phyloP scores from a whole-genome alignment of 1,140 invertebrate genomes.

The Drosophila tropicalis region DNA sequence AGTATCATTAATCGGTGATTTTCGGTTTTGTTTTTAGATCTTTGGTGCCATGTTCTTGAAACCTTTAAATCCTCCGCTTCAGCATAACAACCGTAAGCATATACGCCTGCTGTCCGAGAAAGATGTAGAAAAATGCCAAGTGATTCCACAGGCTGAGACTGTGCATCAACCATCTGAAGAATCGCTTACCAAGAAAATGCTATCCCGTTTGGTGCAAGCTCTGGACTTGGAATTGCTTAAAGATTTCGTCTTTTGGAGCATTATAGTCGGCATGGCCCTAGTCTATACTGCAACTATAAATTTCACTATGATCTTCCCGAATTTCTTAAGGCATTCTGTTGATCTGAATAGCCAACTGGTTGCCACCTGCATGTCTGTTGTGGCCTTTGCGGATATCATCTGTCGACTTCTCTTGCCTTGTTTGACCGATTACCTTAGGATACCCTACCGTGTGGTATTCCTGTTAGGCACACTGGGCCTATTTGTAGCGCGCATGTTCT shows the following conservation, averaged over 20 bases:
- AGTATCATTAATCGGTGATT: neutral
- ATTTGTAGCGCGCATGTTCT: conserved; percentile 54
- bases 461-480: conserved; percentile 83
- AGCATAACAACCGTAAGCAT: conserved; percentile 73
- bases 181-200: conserved; percentile 46
- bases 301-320: conserved; percentile 88
- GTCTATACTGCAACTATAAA: conserved; percentile 88
- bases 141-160: conserved; percentile 29
- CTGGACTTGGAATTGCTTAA: conserved; percentile 86
- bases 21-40: conserved; percentile 57
- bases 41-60: conserved; percentile 74
- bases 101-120: conserved; percentile 53
- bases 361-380: conserved; percentile 87
- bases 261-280: conserved; percentile 86
- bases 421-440: conserved; percentile 86
- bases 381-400: conserved; percentile 87
- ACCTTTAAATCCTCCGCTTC: conserved; percentile 47
- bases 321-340: conserved; percentile 86
- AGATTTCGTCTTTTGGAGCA: conserved; percentile 86
- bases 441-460: conserved; percentile 85
- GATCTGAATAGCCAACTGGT: conserved; percentile 85
- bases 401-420: conserved; percentile 87
- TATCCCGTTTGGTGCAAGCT: conserved; percentile 63
- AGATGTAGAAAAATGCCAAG: conserved; percentile 46
- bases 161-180: neutral